A percentile compares a stretch with the other conserved stretches of the same genome.
phyloP scores from a whole-genome alignment of 2,797 vertebrate species.

The Eleutherodactylus coqui region DNA sequence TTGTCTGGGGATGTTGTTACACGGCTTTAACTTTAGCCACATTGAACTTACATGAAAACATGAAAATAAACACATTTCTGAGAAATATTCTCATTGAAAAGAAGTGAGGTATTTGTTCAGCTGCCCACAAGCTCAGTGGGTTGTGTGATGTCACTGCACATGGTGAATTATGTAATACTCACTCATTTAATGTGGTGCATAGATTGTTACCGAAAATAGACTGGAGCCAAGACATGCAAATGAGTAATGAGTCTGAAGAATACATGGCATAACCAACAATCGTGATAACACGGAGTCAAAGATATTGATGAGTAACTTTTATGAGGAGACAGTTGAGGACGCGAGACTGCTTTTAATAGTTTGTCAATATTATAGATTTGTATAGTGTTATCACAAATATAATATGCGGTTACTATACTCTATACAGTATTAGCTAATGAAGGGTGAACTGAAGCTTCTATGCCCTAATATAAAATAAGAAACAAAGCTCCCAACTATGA shows the following conservation, averaged over 20 bases:
- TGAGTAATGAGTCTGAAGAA: conserved; percentile 8
- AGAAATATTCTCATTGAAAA: conserved; percentile 23
- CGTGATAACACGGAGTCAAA: conserved; percentile 1
- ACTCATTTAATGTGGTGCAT: conserved; percentile 1
- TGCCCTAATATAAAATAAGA: neutral
- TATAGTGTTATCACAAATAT: neutral
- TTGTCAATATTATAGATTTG: neutral
- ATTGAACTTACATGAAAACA: conserved; percentile 30
- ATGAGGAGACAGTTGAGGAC: neutral
- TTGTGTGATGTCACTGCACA: conserved; percentile 25
- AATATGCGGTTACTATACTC: neutral
- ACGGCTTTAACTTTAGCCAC: conserved; percentile 15
- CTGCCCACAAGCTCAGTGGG: conserved; percentile 2
- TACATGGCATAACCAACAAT: neutral
- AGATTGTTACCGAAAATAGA: conserved; percentile 14
- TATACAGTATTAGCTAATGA: too few relatives aligned
- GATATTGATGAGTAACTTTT: neutral
- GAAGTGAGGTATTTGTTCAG: conserved; percentile 36
- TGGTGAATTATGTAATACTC: conserved; percentile 4
- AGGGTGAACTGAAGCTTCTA: too few relatives aligned
- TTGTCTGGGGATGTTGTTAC: conserved; percentile 28
- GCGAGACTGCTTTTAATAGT: neutral
- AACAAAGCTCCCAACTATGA: neutral
- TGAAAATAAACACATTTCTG: conserved; percentile 46
- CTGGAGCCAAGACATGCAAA: neutral